These are phyloP conservation scores for Conus canariensis DNA, from an alignment of 2,888 invertebrate genomes.

Conservation along the genomic window DNA sequence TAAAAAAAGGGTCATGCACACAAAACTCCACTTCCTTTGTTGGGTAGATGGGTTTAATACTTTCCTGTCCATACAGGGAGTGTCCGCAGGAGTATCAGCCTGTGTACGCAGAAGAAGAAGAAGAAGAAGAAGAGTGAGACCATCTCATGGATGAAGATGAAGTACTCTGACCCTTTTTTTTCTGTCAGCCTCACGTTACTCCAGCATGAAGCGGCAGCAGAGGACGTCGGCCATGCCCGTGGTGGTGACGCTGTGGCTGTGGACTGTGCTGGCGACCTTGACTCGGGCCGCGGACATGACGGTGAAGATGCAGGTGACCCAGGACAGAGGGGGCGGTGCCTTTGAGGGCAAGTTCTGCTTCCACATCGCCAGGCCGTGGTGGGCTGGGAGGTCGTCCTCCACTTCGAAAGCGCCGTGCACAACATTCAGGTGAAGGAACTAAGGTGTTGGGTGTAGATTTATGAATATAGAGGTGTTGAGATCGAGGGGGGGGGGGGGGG, in stretches of 20 bases:
- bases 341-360: constrained; percentile 61
- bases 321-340: constrained; percentile 49
- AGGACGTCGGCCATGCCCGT: too few relatives aligned
- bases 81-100: too few relatives aligned
- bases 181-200: too few relatives aligned
- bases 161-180: too few relatives aligned
- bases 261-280: not conserved
- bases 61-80: too few relatives aligned
- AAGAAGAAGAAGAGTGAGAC: too few relatives aligned
- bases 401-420: constrained; percentile 55
- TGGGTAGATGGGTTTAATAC: too few relatives aligned
- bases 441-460: not conserved
- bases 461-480: not conserved
- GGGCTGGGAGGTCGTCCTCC: constrained; percentile 61
- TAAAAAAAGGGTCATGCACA: too few relatives aligned
- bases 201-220: too few relatives aligned
- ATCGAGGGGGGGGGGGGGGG: not conserved
- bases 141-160: too few relatives aligned
- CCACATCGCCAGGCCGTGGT: constrained; percentile 52
- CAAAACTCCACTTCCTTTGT: too few relatives aligned
- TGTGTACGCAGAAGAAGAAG: too few relatives aligned
- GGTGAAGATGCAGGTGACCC: constrained; percentile 19
- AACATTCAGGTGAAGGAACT: constrained; percentile 54
- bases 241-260: not conserved
- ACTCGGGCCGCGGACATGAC: constrained; percentile 23